Base-by-base conservation (phyloP, 2,113 vertebrate species). In the Bufo gargarizans region DNA sequence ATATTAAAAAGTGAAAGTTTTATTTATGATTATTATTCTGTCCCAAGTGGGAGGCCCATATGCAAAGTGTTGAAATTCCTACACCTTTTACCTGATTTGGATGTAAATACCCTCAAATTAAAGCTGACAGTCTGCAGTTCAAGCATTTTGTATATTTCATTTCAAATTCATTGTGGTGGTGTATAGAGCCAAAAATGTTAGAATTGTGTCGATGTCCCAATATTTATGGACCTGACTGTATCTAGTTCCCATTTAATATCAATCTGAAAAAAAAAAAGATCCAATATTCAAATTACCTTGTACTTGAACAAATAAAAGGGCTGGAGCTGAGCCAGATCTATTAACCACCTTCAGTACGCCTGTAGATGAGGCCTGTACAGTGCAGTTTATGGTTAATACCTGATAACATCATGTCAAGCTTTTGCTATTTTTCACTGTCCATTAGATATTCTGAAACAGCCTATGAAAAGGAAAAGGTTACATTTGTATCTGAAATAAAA, bases 371-470 rank as follows among this genome's bases (percentile, higher is more conserved):
- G 55, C 56, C 33, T 81, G 45, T 59, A 43, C 33, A 43, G 22
- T 81, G 43, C 11, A 61, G 78, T 81, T 81, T 56, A 81, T 45
- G 17, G 78, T 78, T 78, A 78, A 81, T 81, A 81, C 59, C 45
- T 81, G 16, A 45, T 81, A 58, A 50, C 55, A 59, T 61, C 78
- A 81, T 59, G 78, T 61, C 56, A 81, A 59, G 33, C 78, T 43
- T 59, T 81, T 61, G 22, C 78, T 59, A 81, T 59, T 61, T 81
- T 43, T 81, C 55, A 61, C 55, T 19, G 56, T 43, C 55, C 33
- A 59, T 81, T 81, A 43, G 12, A 59, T 59, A 17, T 45, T 58
- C 56, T 45, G n/a, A 81, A 81, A 20, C 13, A 50, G 72, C 55
- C 22, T 16, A 33, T 59, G 78, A 81, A 45, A 33, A 80, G 13